Percentiles rank a stretch among this genome's conserved stretches.
Conservation (phyloP, 2,113 vertebrate species). For the Dasyprocta punctata region DNA sequence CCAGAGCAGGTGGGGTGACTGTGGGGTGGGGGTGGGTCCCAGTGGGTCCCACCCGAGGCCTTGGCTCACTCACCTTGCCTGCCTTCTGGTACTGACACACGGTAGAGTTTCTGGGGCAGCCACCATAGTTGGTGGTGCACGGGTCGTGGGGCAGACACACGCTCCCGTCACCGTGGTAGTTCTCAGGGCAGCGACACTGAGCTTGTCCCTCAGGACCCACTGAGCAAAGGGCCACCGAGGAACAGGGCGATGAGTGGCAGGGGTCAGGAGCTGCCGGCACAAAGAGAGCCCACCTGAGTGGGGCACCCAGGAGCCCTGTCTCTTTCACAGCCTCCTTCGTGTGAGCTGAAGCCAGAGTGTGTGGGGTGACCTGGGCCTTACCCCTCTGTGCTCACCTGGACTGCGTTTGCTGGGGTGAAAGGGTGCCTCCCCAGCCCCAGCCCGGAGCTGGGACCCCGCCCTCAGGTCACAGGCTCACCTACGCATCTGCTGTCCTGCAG, state of each 20-base stretch:
- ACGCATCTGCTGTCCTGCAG: constrained; percentile 76
- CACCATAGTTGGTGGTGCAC: constrained; percentile 90
- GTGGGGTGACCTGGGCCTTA: background rate
- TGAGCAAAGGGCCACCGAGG: constrained; percentile 88
- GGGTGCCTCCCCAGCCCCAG: background rate
- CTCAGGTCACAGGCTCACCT: constrained; percentile 78
- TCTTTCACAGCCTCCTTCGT: background rate
- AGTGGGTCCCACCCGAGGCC: accelerated
- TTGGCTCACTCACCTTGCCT: constrained; percentile 91
- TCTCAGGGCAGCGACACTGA: constrained; percentile 89
- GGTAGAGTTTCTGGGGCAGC: constrained; percentile 92
- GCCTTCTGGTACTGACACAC: constrained; percentile 87
- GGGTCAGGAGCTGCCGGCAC: constrained; percentile 82
- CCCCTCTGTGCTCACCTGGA: background rate
- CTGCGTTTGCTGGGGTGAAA: background rate
- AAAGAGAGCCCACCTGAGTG: background rate
- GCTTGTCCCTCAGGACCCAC: constrained; percentile 80
- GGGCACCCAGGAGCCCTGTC: background rate
- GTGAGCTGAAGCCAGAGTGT: background rate
- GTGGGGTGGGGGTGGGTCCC: too few relatives aligned
- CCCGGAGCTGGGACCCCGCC: accelerated
- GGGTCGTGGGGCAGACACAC: constrained; percentile 92
- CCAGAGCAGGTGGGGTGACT: accelerated
- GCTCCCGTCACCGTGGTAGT: constrained; percentile 91
- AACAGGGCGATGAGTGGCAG: constrained; percentile 89